These are phyloP conservation scores for Megamerina dolium DNA, from an alignment of 2,888 invertebrate genomes.

Conservation along the genomic window DNA sequence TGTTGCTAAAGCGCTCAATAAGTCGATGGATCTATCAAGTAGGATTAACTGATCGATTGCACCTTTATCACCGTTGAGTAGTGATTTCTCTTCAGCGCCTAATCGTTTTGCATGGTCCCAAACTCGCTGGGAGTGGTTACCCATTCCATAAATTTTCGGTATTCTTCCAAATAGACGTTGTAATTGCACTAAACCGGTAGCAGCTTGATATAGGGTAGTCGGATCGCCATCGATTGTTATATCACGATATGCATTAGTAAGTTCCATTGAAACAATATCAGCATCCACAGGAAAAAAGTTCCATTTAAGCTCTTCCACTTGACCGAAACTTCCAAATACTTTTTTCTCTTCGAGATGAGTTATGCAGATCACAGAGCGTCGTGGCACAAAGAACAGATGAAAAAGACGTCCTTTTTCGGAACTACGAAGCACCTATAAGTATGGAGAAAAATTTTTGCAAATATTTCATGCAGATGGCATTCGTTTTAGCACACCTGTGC, in stretches of 20 bases:
- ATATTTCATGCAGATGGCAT: too few relatives aligned
- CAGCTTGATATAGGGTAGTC: conserved; percentile 79
- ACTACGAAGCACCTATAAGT: conserved; percentile 26
- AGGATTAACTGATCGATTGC: conserved; percentile 83
- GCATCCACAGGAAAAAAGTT: conserved; percentile 86
- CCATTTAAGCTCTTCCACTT: conserved; percentile 78
- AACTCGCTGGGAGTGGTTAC: conserved; percentile 79
- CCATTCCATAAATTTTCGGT: conserved; percentile 84
- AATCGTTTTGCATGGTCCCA: conserved; percentile 79
- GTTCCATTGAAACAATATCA: conserved; percentile 89
- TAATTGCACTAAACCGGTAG: conserved; percentile 76
- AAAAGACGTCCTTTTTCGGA: conserved; percentile 58
- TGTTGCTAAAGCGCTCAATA: conserved; percentile 85
- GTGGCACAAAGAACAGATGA: conserved; percentile 84
- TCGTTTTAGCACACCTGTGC: too few relatives aligned
- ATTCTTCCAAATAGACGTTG: conserved; percentile 87
- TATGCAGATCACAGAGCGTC: conserved; percentile 79
- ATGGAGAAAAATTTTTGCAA: too few relatives aligned
- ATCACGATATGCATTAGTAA: conserved; percentile 75
- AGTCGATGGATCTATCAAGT: conserved; percentile 85
- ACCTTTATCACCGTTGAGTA: conserved; percentile 53
- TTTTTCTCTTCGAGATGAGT: conserved; percentile 78
- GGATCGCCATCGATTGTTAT: conserved; percentile 85
- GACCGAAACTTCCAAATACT: conserved; percentile 68
- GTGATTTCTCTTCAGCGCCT: conserved; percentile 57